Conservation (phyloP, 2,797 vertebrate genomes). For the Oreonectes daqikongensis region DNA sequence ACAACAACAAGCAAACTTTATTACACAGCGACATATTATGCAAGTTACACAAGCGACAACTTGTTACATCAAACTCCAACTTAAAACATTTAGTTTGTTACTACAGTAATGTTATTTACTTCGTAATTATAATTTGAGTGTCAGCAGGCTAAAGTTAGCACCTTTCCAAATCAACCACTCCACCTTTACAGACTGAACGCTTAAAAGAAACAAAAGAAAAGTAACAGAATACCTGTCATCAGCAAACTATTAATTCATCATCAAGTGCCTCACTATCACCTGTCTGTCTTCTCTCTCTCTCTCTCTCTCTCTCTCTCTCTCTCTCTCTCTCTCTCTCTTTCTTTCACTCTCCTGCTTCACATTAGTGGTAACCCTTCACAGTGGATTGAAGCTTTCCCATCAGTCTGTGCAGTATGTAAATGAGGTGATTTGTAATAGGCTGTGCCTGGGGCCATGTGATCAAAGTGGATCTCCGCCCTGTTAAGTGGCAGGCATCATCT, state of each 20-base stretch:
- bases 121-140: no score
- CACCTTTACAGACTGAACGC: no score
- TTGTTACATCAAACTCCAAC: no score
- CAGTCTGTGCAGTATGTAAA: conserved; percentile 71
- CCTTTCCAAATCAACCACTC: no score
- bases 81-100: no score
- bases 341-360: neutral
- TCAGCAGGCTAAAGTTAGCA: no score
- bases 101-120: no score
- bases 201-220: no score
- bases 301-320: neutral
- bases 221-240: no score
- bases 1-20: no score
- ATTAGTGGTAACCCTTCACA: conserved; percentile 62
- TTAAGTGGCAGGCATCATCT: conserved; percentile 78
- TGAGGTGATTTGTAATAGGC: conserved; percentile 76
- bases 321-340: conserved; percentile 11
- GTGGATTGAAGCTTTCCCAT: conserved; percentile 64
- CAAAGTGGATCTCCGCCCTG: conserved; percentile 80
- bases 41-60: no score
- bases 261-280: neutral
- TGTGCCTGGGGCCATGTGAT: conserved; percentile 72
- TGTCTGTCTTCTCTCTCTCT: neutral
- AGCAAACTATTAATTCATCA: neutral
- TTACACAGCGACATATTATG: no score